phyloP scores from a whole-genome alignment of 2,888 invertebrate genomes.

The Thysanoteuthis rhombus region DNA sequence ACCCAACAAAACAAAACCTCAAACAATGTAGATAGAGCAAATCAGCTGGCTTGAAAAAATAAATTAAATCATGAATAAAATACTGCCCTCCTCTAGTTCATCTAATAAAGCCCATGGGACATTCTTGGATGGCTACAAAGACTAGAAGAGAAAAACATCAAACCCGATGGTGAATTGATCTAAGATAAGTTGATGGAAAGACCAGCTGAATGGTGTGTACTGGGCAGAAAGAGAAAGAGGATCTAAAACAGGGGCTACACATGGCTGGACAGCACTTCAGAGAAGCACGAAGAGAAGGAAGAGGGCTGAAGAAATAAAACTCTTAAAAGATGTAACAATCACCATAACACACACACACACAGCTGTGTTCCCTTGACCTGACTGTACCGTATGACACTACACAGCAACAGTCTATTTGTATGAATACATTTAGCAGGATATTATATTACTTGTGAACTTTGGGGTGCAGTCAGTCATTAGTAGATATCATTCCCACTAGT shows the following conservation, averaged over 20 bases:
- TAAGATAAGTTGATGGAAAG: neutral
- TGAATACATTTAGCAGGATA: neutral
- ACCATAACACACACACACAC: neutral
- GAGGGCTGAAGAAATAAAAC: neutral
- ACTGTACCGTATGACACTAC: neutral
- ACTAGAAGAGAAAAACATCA: neutral
- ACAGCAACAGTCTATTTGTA: neutral
- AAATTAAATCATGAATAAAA: neutral
- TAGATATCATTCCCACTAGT: neutral
- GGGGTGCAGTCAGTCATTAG: neutral
- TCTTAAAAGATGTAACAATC: neutral
- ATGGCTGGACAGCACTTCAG: constrained; percentile 1
- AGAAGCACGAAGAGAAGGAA: neutral
- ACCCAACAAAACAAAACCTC: no score
- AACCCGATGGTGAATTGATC: neutral
- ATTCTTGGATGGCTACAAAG: neutral
- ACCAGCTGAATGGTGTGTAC: neutral
- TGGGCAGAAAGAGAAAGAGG: neutral
- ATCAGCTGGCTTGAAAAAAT: neutral
- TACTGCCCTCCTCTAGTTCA: neutral
- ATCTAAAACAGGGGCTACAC: neutral
- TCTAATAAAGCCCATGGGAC: neutral
- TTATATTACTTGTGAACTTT: neutral
- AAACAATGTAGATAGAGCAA: neutral
- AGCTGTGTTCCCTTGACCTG: neutral